Evolutionary conservation across 2,113 vertebrate genomes (phyloP).

Genomic region (Eidolon helvum): DNA sequence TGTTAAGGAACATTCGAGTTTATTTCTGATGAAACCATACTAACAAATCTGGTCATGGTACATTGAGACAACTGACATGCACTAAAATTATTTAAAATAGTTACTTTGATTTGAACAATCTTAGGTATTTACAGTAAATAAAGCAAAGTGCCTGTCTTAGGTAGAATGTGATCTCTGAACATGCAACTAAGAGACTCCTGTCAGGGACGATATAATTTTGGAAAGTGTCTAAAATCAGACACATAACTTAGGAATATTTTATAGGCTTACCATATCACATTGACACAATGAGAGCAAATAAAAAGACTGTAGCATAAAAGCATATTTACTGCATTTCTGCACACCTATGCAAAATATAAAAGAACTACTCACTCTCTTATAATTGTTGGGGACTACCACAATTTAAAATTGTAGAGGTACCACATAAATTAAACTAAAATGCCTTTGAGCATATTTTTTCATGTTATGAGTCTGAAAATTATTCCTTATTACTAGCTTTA

Average conservation of each 20-base stretch:
- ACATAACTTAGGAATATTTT: slow-evolving; percentile 63
- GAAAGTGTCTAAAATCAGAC: slow-evolving; percentile 38
- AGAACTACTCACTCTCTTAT: slow-evolving; percentile 62
- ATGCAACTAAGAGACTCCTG: slow-evolving; percentile 51
- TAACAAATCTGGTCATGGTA: background rate
- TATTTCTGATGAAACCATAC: background rate
- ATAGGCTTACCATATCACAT: slow-evolving; percentile 57
- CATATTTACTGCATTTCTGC: slow-evolving; percentile 46
- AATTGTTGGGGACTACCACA: slow-evolving; percentile 41
- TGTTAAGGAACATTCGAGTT: accelerated
- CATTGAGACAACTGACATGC: background rate
- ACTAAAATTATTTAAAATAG: slow-evolving; percentile 51
- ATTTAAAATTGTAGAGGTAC: slow-evolving; percentile 52
- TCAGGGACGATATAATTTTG: slow-evolving; percentile 43
- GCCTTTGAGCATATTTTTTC: background rate
- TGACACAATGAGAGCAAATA: slow-evolving; percentile 71
- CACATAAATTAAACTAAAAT: slow-evolving; percentile 55
- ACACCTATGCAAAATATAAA: slow-evolving; percentile 61
- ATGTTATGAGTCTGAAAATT: slow-evolving; percentile 43
- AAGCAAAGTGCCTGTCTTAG: slow-evolving; percentile 56
- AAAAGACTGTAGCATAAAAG: slow-evolving; percentile 34
- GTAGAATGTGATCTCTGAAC: slow-evolving; percentile 43
- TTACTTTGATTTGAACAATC: slow-evolving; percentile 38
- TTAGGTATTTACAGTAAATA: slow-evolving; percentile 56
- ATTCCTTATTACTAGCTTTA: slow-evolving; percentile 2